Evolutionary conservation across 2,888 invertebrate species (phyloP).

Genomic region (Junonia oenone): DNA sequence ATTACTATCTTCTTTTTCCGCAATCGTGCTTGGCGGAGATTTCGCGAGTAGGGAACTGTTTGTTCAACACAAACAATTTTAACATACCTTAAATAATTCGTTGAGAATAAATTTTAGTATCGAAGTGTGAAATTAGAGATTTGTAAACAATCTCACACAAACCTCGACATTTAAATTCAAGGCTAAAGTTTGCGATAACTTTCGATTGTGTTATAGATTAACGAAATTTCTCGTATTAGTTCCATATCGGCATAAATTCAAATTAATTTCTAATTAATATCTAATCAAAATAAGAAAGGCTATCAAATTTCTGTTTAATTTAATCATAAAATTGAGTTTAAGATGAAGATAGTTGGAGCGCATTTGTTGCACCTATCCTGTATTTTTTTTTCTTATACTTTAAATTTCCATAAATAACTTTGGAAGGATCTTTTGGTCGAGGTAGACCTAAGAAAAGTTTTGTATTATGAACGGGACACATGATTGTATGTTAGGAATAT

Average conservation of each 20-base stretch:
- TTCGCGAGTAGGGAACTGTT: slow-evolving; percentile 6
- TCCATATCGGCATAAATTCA: not conserved
- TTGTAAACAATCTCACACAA: not conserved
- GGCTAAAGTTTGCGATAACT: slow-evolving; percentile 14
- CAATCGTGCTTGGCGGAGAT: slow-evolving; percentile 5
- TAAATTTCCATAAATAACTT: no score
- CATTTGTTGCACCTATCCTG: no score
- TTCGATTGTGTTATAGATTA: slow-evolving; percentile 1
- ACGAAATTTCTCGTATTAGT: not conserved
- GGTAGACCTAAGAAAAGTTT: no score
- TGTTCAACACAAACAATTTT: slow-evolving; percentile 1
- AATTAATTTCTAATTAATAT: not conserved
- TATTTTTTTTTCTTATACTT: no score
- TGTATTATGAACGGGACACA: no score
- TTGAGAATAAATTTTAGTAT: not conserved
- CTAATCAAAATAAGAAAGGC: not conserved
- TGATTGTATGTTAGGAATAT: no score
- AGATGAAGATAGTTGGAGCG: no score
- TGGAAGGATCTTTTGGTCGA: no score
- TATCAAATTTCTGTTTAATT: no score
- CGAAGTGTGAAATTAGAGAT: slow-evolving; percentile 17
- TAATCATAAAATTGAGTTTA: no score
- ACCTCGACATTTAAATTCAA: slow-evolving; percentile 19
- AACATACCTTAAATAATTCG: slow-evolving; percentile 13
- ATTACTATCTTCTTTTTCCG: slow-evolving; percentile 7